Base-by-base conservation (phyloP, 2,888 invertebrate genomes). In the Silvanus unidentatus region DNA sequence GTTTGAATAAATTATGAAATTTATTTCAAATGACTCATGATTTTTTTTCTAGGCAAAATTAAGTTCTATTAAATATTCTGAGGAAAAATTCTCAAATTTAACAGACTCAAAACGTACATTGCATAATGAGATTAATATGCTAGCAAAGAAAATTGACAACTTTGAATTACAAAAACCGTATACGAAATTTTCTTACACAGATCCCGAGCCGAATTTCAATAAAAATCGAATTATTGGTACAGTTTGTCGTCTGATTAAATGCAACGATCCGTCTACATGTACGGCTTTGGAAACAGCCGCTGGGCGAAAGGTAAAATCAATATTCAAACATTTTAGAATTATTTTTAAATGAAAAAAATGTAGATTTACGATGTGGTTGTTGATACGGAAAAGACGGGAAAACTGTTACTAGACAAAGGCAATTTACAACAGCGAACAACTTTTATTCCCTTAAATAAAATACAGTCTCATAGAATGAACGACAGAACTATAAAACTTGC, bases 361-460 rank as follows among this genome's bases (percentile, higher is more conserved):
- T 8, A 22, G 22, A 69, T 97, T 16, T 92, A 86, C 73, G 90
- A 94, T 73, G 86, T 96, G 46, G 85, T 97, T 39, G 91, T 94
- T 28, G 91, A 95, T 64, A 86, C 83, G 36, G 93, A 94, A 64
- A 74, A 76, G 42, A 89, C 91, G 0, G 86, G 88, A 60, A 93
- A 92, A 70, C 79, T 84, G 65, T 75, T 99, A 50, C 76, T 99
- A 44, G 81, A 92, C 71, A 78, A 78, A 48, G 95, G 95, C 0
- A 79, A 86, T 54, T 75, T 98, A 47, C 83, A 83, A 66, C 74
- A 79, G 12, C 79, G 95, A 45, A 85, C 86, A 42, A 96, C 94
- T 43, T 82, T 96, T 65, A 87, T 96, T 48, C 96, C 96, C 14
- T 78, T 97, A 53, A 94, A 93, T 75, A 90, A 91, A 76, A 91